Percentiles rank a stretch among this genome's conserved stretches.
Conservation (phyloP, 2,113 vertebrate genomes). For the Triplophysa siluroides region DNA sequence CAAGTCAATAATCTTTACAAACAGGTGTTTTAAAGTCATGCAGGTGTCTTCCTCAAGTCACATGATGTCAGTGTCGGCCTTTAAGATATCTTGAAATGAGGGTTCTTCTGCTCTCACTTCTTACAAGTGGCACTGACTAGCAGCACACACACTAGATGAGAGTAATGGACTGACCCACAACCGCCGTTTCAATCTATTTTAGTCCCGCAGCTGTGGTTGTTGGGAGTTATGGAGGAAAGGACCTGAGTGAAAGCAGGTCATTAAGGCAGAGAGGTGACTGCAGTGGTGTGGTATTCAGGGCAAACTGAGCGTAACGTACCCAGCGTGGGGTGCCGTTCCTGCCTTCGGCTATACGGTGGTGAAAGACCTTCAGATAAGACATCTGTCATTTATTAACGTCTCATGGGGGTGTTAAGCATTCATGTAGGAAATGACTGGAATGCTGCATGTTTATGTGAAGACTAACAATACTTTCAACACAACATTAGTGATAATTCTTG, state of each 20-base stretch:
- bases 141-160: constrained; percentile 25
- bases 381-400: background rate
- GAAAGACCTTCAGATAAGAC: constrained; percentile 4
- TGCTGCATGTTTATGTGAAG: background rate
- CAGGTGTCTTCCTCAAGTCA: background rate
- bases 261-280: constrained; percentile 57
- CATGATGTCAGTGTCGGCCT: background rate
- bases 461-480: background rate
- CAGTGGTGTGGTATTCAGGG: constrained; percentile 62
- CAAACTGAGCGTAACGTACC: constrained; percentile 39
- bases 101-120: background rate
- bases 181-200: constrained; percentile 67
- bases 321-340: constrained; percentile 29
- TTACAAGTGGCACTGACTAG: constrained; percentile 64
- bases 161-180: constrained; percentile 59
- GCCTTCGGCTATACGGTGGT: constrained; percentile 43
- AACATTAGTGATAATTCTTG: background rate
- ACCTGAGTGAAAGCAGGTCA: constrained; percentile 71
- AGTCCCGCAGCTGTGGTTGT: constrained; percentile 67
- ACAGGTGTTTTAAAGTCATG: too few species aligned
- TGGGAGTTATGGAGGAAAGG: constrained; percentile 64
- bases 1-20: too few species aligned
- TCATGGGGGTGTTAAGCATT: background rate
- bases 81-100: background rate
- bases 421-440: background rate